These are phyloP conservation scores for Leguminivora glycinivorella DNA, from an alignment of 1,140 invertebrate genomes.

Conservation along the genomic window DNA sequence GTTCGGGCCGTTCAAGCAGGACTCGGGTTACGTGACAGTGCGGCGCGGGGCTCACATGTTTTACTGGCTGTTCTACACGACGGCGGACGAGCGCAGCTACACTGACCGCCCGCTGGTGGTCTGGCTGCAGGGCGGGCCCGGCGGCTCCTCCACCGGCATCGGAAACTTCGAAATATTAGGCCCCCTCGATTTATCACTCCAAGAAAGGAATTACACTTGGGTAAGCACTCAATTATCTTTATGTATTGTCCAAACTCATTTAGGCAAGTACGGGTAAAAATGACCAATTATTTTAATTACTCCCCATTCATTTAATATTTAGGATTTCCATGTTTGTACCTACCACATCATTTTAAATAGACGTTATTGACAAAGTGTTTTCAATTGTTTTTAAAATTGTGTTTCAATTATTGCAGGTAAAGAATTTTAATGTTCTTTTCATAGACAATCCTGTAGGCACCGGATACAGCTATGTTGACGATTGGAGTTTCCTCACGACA, in stretches of 20 bases:
- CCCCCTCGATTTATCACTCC: conserved; percentile 83
- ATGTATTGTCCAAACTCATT: neutral
- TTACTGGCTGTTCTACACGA: conserved; percentile 90
- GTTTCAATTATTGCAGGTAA: conserved; percentile 78
- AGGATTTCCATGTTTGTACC: too few relatives aligned
- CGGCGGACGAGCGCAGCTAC: conserved; percentile 78
- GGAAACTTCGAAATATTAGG: conserved; percentile 90
- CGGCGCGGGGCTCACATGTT: conserved; percentile 88
- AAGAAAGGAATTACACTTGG: conserved; percentile 86
- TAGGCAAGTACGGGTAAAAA: neutral
- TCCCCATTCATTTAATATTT: too few relatives aligned
- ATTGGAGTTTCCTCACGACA: conserved; percentile 77
- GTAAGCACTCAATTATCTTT: conserved; percentile 74
- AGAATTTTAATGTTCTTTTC: conserved; percentile 89
- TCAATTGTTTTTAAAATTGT: too few relatives aligned
- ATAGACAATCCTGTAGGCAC: conserved; percentile 94
- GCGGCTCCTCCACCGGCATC: conserved; percentile 81
- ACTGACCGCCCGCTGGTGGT: conserved; percentile 85
- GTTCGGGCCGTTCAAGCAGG: conserved; percentile 64
- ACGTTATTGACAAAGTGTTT: too few relatives aligned
- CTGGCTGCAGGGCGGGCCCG: conserved; percentile 84
- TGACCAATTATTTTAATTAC: too few relatives aligned
- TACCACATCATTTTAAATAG: too few relatives aligned
- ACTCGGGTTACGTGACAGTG: conserved; percentile 79
- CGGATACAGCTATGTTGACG: conserved; percentile 92